A percentile compares a stretch with the other conserved stretches of the same genome.
Evolutionary conservation across 2,888 invertebrate species (phyloP).

Genomic region (Meiosimyza decipiens): DNA sequence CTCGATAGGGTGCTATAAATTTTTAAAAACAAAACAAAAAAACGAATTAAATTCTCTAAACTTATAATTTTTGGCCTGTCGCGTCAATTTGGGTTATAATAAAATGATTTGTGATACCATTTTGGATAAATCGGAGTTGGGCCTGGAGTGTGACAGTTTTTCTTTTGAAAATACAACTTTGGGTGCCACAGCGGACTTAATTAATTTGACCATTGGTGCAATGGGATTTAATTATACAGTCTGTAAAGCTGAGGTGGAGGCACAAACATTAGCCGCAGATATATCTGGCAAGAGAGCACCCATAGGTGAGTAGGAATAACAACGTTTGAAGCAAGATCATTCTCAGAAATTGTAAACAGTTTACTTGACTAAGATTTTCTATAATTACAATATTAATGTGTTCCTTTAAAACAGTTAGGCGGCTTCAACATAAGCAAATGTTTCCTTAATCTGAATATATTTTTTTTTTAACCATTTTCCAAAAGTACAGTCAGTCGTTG

Average conservation of each 20-base stretch:
- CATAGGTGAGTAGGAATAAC: no score
- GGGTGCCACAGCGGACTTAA: constrained; percentile 48
- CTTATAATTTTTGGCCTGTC: constrained; percentile 54
- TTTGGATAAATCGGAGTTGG: constrained; percentile 59
- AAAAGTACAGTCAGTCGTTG: neutral
- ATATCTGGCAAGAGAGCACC: constrained; percentile 64
- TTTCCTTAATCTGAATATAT: neutral
- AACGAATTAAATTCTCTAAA: neutral
- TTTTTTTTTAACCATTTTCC: neutral
- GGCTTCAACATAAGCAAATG: no score
- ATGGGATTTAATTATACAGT: constrained; percentile 61
- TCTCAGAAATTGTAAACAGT: neutral
- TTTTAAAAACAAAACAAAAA: neutral
- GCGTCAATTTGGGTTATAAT: constrained; percentile 62
- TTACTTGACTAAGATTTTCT: no score
- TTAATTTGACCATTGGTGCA: constrained; percentile 46
- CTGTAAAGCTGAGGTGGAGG: constrained; percentile 65
- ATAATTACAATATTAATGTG: no score
- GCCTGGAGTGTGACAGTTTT: constrained; percentile 60
- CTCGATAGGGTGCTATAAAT: constrained; percentile 57
- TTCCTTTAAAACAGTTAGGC: no score
- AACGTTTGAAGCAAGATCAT: no score
- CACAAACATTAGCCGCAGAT: constrained; percentile 61
- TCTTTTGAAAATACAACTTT: constrained; percentile 55
- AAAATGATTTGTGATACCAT: constrained; percentile 59